A percentile compares a stretch with the other conserved stretches of the same genome.
Evolutionary conservation across 1,140 invertebrate species (phyloP).

Genomic region (Monomorium pharaonis): DNA sequence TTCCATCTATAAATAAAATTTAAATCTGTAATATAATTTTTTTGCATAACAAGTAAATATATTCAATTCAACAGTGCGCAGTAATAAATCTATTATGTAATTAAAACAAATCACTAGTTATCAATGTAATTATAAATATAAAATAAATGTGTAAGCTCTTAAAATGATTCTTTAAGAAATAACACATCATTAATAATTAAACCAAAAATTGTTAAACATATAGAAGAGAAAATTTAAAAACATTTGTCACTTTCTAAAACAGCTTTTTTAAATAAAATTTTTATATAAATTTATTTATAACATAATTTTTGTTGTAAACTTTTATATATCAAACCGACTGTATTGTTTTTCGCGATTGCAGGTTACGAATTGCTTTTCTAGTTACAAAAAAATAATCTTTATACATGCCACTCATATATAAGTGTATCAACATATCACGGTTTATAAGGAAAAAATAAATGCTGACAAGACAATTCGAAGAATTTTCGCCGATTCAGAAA

Average conservation of each 20-base stretch:
- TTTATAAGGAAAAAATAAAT: neutral
- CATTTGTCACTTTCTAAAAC: neutral
- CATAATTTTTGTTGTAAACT: neutral
- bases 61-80: neutral
- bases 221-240: neutral
- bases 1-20: neutral
- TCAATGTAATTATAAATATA: neutral
- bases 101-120: neutral
- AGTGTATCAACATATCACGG: neutral
- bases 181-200: neutral
- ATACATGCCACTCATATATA: neutral
- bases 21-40: too few relatives aligned
- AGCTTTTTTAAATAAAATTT: neutral
- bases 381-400: neutral
- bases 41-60: too few relatives aligned
- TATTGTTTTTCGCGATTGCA: neutral
- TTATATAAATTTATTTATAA: conserved; percentile 4
- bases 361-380: neutral
- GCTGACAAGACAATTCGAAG: neutral
- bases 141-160: neutral
- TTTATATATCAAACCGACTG: neutral
- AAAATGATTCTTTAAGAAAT: neutral
- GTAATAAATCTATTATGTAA: neutral
- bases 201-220: neutral
- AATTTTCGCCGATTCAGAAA: conserved; percentile 57